Percentiles rank a stretch among this genome's conserved stretches.
Conservation (phyloP, 2,888 invertebrate genomes). For the Cosmopolites sordidus region DNA sequence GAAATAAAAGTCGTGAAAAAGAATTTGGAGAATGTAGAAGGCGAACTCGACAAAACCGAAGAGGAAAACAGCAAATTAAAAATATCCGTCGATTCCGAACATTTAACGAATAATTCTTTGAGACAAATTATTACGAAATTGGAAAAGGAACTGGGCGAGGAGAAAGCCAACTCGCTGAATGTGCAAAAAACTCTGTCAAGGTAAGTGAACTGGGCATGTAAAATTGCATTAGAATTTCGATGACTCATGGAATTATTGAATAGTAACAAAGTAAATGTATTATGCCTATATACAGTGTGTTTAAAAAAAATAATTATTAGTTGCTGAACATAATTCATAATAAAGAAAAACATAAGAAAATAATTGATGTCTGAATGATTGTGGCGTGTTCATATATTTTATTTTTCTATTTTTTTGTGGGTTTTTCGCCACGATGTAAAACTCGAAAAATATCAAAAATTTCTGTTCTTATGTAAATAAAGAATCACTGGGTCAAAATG, state of each 20-base stretch:
- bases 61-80: conserved; percentile 52
- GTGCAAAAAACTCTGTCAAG: conserved; percentile 48
- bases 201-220: conserved; percentile 30
- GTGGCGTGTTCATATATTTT: too few relatives aligned
- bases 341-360: too few relatives aligned
- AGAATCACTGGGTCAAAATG: too few relatives aligned
- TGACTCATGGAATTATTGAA: background rate
- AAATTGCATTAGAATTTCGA: background rate
- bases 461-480: too few relatives aligned
- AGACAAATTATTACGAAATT: conserved; percentile 53
- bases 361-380: too few relatives aligned
- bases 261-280: too few relatives aligned
- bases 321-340: too few relatives aligned
- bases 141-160: conserved; percentile 52
- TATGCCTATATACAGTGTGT: background rate
- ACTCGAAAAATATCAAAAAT: too few relatives aligned
- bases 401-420: too few relatives aligned
- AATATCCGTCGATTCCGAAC: conserved; percentile 54
- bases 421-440: too few relatives aligned
- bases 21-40: conserved; percentile 47
- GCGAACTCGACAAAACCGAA: conserved; percentile 50
- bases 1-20: conserved; percentile 45
- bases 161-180: conserved; percentile 50
- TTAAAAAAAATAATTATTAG: background rate
- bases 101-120: conserved; percentile 52